A percentile compares a stretch with the other conserved stretches of the same genome.
phyloP scores from a whole-genome alignment of 2,113 vertebrate species.

The human region GRCh38 chr2:227493001-227493500 shows the following conservation, averaged over 20 bases:
- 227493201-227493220: background rate
- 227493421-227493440: background rate
- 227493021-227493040: constrained; percentile 19
- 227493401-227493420: background rate
- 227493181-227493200: background rate
- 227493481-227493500: constrained; percentile 6
- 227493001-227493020: constrained; percentile 13
- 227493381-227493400: background rate
- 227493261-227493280: background rate
- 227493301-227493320: background rate
- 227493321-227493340: background rate
- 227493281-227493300: background rate
- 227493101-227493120: background rate
- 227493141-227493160: background rate
- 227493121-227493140: background rate
- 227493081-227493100: no score
- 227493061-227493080: background rate
- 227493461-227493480: background rate
- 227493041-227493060: background rate
- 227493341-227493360: background rate
- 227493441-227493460: background rate
- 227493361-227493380: background rate
- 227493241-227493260: background rate
- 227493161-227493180: background rate
- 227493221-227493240: background rate